Conservation (phyloP, 2,888 invertebrate species). For the Tiliacea citrago region DNA sequence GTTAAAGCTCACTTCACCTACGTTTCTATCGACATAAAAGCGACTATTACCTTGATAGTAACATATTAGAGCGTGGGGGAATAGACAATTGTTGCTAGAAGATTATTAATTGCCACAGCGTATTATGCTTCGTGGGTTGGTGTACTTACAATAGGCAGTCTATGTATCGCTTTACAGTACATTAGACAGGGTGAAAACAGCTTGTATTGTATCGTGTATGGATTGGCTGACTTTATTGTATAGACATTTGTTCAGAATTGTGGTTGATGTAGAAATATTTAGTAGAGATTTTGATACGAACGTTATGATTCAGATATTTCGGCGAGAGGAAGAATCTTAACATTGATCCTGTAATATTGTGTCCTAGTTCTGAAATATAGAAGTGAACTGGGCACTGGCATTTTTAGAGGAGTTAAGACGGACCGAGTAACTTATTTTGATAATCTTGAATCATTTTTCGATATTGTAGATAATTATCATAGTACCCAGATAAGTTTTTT, state of each 20-base stretch:
- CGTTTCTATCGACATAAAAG: slow-evolving; percentile 19
- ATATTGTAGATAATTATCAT: not conserved
- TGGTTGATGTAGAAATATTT: not conserved
- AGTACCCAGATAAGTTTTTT: too few species aligned
- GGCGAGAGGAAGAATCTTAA: too few species aligned
- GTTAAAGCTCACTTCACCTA: not conserved
- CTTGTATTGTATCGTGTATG: slow-evolving; percentile 42
- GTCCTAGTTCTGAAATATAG: too few species aligned
- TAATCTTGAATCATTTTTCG: not conserved
- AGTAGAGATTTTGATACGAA: not conserved
- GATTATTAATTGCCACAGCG: slow-evolving; percentile 56
- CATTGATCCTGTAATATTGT: not conserved
- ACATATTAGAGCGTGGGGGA: slow-evolving; percentile 21
- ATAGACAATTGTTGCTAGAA: slow-evolving; percentile 30
- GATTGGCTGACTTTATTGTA: slow-evolving; percentile 30
- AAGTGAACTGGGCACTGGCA: too few species aligned
- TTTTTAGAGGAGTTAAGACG: too few species aligned
- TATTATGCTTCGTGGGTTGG: slow-evolving; percentile 31
- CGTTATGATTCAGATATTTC: not conserved
- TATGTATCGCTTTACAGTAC: slow-evolving; percentile 59
- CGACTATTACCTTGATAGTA: slow-evolving; percentile 11
- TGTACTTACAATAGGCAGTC: slow-evolving; percentile 34
- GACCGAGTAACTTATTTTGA: not conserved
- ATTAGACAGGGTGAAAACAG: slow-evolving; percentile 53
- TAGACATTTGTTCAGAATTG: slow-evolving; percentile 3